A percentile compares a stretch with the other conserved stretches of the same genome.
Conservation (phyloP, 2,797 vertebrate genomes). For the Sternarchorhynchus goeldii region DNA sequence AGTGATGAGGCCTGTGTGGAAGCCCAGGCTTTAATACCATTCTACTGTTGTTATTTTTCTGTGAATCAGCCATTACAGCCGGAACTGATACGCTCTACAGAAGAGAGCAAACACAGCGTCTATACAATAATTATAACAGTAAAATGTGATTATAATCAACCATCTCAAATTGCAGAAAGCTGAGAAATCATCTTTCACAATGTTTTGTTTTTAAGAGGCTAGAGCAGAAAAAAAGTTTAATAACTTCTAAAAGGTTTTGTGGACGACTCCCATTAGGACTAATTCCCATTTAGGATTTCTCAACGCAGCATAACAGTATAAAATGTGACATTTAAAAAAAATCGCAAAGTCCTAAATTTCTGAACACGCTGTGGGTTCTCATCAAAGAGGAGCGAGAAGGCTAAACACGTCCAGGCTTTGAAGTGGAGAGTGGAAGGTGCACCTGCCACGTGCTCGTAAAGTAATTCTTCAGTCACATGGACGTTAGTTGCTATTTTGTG, state of each 20-base stretch:
- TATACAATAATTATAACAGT: not conserved
- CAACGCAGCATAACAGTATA: not conserved
- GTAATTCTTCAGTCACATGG: not conserved
- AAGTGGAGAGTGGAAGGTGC: constrained; percentile 8
- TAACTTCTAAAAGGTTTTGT: constrained; percentile 2
- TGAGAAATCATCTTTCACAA: constrained; percentile 8
- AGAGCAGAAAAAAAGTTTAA: not conserved
- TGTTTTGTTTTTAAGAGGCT: constrained; percentile 1
- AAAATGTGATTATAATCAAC: not conserved
- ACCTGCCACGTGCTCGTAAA: not conserved
- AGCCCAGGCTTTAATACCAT: too few relatives aligned
- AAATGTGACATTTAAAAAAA: constrained; percentile 30
- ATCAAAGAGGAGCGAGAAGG: not conserved
- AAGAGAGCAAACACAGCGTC: not conserved
- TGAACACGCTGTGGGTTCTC: constrained; percentile 21
- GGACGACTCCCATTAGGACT: not conserved
- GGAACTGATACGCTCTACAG: not conserved
- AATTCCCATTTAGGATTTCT: not conserved
- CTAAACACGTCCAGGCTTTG: constrained; percentile 18
- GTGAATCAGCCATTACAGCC: not conserved
- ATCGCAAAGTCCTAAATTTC: not conserved
- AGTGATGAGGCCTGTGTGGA: too few relatives aligned
- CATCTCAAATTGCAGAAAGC: constrained; percentile 5
- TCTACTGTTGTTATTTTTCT: too few relatives aligned
- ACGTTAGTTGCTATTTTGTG: not conserved